phyloP scores from a whole-genome alignment of 2,888 invertebrate species.

The Hirtodrosophila histrioides region DNA sequence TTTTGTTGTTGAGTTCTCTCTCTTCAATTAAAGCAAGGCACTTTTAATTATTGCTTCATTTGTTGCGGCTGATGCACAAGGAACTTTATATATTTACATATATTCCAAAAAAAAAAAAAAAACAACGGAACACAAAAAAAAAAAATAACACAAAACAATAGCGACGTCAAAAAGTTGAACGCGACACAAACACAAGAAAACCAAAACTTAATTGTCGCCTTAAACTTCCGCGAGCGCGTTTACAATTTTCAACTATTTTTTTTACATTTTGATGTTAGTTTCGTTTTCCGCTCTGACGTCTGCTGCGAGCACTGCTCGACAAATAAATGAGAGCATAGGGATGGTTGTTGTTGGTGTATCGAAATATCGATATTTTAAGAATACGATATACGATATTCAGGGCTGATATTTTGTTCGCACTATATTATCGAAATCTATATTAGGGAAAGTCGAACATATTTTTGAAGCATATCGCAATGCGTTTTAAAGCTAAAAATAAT shows the following conservation, averaged over 20 bases:
- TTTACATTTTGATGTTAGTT: constrained; percentile 27
- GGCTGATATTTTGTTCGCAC: too few relatives aligned
- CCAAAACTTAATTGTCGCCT: constrained; percentile 31
- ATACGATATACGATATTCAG: too few relatives aligned
- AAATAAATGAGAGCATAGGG: constrained; percentile 32
- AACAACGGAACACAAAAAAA: constrained; percentile 10
- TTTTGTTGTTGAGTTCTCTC: constrained; percentile 37
- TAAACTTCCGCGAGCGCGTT: constrained; percentile 45
- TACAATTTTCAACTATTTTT: constrained; percentile 39
- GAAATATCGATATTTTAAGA: too few relatives aligned
- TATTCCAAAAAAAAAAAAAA: neutral
- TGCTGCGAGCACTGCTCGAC: constrained; percentile 56
- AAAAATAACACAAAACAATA: constrained; percentile 23
- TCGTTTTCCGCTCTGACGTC: constrained; percentile 50
- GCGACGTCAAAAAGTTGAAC: constrained; percentile 24
- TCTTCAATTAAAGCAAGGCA: constrained; percentile 74
- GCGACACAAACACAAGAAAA: constrained; percentile 16
- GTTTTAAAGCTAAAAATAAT: too few relatives aligned
- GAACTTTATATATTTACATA: constrained; percentile 60
- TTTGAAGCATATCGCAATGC: too few relatives aligned
- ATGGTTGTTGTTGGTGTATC: too few relatives aligned
- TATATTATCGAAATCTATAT: too few relatives aligned
- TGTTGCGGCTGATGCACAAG: constrained; percentile 39
- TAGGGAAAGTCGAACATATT: too few relatives aligned
- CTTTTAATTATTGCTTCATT: constrained; percentile 76